Evolutionary conservation across 2,113 vertebrate genomes (phyloP), one percentile per base, ranked within the genome.

Genomic region (Varanus salvator): DNA sequence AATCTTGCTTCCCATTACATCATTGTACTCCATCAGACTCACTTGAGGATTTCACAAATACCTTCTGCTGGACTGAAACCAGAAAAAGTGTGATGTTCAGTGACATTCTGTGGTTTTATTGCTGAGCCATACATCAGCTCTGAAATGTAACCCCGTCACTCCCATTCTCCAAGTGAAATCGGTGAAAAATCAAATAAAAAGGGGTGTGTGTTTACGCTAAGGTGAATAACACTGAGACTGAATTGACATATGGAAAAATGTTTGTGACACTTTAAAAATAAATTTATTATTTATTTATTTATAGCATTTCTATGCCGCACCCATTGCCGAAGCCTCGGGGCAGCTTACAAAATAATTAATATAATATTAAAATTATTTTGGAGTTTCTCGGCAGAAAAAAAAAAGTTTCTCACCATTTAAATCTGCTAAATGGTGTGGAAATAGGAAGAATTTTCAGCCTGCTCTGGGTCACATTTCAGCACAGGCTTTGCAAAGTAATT

Each of bases 81-180:
- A 80, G 21, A 50, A 25, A 80, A 80, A 72, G 38, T 3, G 15
- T 80, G 50, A 12, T 29, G 29, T 74, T 27, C 11, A 44, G 50
- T 80, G 68, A 74, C 21, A 17, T 57, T 90, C 25, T 57, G 89
- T 85, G 83, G 77, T 80, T 86, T 87, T 57, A 17, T 81, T 50
- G 84, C 23, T 71, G 68, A 80, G 80, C 84, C 64, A 60, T 60
- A 50, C 31, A 34, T 44, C 52, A 60, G 11, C 60, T 71, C 52
- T 23, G 52, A 57, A 72, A 85, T 44, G 76, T 68, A 72, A 66
- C 52, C 50, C 34, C 48, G 48, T 76, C 66, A 44, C 44, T 44
- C 38, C 38, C 38, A 75, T 57, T 71, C n/a, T 90, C 50, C 76
- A 80, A 57, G 64, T 17, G 29, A 71, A 29, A 2, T 86, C 7